A percentile compares a stretch with the other conserved stretches of the same genome.
phyloP scores from a whole-genome alignment of 2,113 vertebrate species.

The Ptilonorhynchus violaceus region DNA sequence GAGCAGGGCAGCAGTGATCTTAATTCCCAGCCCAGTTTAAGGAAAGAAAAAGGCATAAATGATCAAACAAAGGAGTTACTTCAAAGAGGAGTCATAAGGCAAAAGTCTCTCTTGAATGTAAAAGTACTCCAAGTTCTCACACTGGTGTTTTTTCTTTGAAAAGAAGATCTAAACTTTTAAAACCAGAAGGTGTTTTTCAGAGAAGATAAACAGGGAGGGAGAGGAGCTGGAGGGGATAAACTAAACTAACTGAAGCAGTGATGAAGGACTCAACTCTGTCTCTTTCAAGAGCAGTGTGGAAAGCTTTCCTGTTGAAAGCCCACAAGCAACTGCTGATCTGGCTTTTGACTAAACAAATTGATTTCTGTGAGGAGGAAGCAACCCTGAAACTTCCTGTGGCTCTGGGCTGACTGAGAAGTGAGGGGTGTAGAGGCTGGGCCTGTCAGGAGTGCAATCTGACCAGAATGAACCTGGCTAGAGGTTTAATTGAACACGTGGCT shows the following conservation, averaged over 20 bases:
- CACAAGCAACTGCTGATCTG: neutral
- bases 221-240: neutral
- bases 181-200: neutral
- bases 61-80: neutral
- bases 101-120: neutral
- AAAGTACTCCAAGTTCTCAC: neutral
- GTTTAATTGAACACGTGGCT: fast-evolving
- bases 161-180: neutral
- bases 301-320: neutral
- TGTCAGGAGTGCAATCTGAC: neutral
- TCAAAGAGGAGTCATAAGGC: neutral
- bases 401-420: neutral
- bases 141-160: neutral
- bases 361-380: neutral
- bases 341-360: neutral
- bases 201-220: neutral
- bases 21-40: neutral
- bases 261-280: neutral
- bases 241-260: neutral
- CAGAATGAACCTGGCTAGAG: neutral
- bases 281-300: neutral
- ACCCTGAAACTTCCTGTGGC: neutral
- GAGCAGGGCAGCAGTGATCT: neutral
- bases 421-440: neutral
- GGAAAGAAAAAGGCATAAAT: neutral